Base-by-base conservation (phyloP, 2,113 vertebrate genomes). In the Glareola pratincola region DNA sequence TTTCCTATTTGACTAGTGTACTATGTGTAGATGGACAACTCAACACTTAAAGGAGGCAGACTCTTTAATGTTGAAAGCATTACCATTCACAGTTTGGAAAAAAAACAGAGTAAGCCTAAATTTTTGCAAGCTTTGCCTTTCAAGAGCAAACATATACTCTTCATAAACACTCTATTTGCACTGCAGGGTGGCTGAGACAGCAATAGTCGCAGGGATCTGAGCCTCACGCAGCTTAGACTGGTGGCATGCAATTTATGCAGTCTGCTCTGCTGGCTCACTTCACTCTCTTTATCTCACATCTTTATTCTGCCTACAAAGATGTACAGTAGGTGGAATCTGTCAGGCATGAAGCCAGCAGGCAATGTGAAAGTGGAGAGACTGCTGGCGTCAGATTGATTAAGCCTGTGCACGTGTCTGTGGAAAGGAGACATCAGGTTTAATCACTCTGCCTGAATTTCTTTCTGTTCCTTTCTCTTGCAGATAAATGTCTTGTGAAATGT, bases 371-470 rank as follows among this genome's bases (percentile, higher is more conserved):
- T 43, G 97, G 97, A 97, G 97, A 97, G 96, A 95, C 95, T 94
- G 93, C 97, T 98, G 98, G 97, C 97, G 79, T 98, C 97, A 87
- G 97, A 95, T 97, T 98, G 98, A 98, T 98, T 98, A 98, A 99
- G 97, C 98, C 97, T 91, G 81, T 89, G 97, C 98, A 98, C 88
- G 94, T 98, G 98, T 98, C 96, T 98, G 97, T 90, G 94, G 97
- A 98, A 96, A 97, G 97, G 96, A 98, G 98, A 97, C 96, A 96
- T 96, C 95, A 30, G 92, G 94, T 97, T 98, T 96, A 97, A 98
- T 98, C 97, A 94, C 97, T 97, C 69, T 47, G 77, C 76, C 79
- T 30, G 83, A n/a, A 67, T 50, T 94, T 74, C 72, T 90, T 87
- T 88, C 74, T 94, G 91, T 94, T 86, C 93, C 72, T 97, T 87